Evolutionary conservation across 2,113 vertebrate genomes (phyloP).

Genomic region (Echinops telfairi): DNA sequence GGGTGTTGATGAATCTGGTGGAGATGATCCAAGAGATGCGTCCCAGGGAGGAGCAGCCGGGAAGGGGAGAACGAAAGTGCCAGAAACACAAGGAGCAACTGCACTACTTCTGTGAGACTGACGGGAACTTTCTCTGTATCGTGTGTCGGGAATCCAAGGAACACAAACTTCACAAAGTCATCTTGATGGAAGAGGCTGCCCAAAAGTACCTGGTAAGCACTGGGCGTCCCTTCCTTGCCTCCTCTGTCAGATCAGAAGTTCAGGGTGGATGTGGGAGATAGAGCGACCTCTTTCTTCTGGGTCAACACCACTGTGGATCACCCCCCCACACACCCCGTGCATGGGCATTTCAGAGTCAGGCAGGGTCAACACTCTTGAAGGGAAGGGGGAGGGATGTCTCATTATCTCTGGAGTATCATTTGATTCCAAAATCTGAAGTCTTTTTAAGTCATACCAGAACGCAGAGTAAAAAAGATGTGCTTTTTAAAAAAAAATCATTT

Average conservation of each 20-base stretch:
- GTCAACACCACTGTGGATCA: neutral
- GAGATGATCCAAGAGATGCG: neutral
- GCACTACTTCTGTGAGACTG: constrained; percentile 21
- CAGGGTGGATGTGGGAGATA: neutral
- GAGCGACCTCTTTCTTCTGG: neutral
- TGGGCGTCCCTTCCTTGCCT: neutral
- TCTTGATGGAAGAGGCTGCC: constrained; percentile 30
- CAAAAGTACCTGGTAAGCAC: constrained; percentile 26
- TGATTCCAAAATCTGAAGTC: neutral
- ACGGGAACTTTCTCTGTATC: neutral
- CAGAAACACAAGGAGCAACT: neutral
- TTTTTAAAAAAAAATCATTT: no score
- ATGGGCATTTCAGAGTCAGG: neutral
- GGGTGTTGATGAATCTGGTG: neutral
- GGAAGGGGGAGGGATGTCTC: neutral
- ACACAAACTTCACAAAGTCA: neutral
- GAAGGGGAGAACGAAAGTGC: neutral
- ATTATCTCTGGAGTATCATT: neutral
- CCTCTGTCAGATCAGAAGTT: neutral
- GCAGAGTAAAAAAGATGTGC: neutral
- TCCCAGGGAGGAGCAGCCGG: neutral
- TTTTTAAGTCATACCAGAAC: neutral
- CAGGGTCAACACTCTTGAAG: no score
- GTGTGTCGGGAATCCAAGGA: neutral
- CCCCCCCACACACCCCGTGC: neutral